Conservation (phyloP, 2,888 invertebrate genomes). For the Actias luna region DNA sequence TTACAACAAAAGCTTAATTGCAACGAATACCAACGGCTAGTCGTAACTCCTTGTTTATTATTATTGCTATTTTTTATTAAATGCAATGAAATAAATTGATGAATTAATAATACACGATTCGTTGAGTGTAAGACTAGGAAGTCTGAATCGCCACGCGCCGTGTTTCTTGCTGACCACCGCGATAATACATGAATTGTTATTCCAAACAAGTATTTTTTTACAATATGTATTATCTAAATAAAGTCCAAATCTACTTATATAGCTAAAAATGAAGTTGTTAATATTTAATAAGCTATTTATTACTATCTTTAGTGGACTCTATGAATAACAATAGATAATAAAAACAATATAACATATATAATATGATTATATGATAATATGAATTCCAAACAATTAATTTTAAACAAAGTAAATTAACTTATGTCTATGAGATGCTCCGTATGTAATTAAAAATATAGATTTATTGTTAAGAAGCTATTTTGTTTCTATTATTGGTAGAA, state of each 20-base stretch:
- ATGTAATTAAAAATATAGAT: no score
- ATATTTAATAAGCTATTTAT: not conserved
- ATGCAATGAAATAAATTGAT: slow-evolving; percentile 7
- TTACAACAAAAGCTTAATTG: slow-evolving; percentile 1
- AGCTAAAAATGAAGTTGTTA: not conserved
- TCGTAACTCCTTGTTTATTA: not conserved
- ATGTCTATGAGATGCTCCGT: no score
- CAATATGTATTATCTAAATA: no score
- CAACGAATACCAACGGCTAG: not conserved
- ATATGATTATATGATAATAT: no score
- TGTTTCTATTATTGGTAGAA: no score
- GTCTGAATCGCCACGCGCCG: not conserved
- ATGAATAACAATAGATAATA: no score
- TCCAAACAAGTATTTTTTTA: not conserved
- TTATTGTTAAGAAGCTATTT: no score
- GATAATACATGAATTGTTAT: not conserved
- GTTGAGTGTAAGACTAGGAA: not conserved
- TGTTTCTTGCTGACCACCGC: not conserved
- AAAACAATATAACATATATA: no score
- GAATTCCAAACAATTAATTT: no score
- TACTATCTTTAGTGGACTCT: not conserved
- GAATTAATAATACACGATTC: slow-evolving; percentile 5
- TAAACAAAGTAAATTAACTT: no score
- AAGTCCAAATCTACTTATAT: not conserved
- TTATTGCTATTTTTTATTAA: slow-evolving; percentile 3